These are phyloP conservation scores for Speoplatyrhinus poulsoni DNA, from an alignment of 2,113 vertebrate species.

Conservation along the genomic window DNA sequence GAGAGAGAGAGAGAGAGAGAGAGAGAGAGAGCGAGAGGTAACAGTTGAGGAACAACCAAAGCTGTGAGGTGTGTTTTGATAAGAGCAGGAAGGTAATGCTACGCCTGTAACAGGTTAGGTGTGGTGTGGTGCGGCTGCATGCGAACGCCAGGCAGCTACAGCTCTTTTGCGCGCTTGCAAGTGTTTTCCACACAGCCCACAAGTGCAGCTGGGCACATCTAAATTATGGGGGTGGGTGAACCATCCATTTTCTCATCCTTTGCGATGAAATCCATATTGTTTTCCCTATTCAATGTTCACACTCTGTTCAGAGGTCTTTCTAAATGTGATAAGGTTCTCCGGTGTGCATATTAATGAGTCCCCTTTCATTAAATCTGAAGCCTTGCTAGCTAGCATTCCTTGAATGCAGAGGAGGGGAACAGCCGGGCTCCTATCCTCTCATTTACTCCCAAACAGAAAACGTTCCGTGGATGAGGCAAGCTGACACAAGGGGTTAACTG, in stretches of 20 bases:
- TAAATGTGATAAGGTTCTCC: conserved; percentile 49
- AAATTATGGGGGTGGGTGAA: conserved; percentile 18
- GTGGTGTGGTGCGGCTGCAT: conserved; percentile 10
- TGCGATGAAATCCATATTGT: conserved; percentile 20
- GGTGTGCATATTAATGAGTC: conserved; percentile 53
- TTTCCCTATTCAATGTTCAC: conserved; percentile 49
- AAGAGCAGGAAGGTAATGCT: conserved; percentile 30
- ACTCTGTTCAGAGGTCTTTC: conserved; percentile 27
- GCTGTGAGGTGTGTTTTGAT: too few relatives aligned
- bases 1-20: background rate
- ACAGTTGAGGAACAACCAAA: background rate
- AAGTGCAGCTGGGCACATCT: conserved; percentile 71
- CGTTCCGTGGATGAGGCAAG: conserved; percentile 21
- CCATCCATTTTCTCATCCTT: conserved; percentile 39
- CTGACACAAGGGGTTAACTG: conserved; percentile 26
- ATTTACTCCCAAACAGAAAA: conserved; percentile 43
- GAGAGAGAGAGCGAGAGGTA: conserved; percentile 1
- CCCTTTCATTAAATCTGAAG: conserved; percentile 49
- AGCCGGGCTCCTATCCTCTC: conserved; percentile 55
- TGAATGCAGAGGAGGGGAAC: conserved; percentile 65
- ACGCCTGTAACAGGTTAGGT: conserved; percentile 19
- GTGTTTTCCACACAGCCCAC: conserved; percentile 58
- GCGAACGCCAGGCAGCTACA: conserved; percentile 44
- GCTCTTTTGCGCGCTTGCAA: conserved; percentile 46
- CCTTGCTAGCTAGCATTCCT: conserved; percentile 58